Percentiles rank a stretch among this genome's conserved stretches.
Conservation (phyloP, 2,888 invertebrate genomes). For the Drosophila eohydei region DNA sequence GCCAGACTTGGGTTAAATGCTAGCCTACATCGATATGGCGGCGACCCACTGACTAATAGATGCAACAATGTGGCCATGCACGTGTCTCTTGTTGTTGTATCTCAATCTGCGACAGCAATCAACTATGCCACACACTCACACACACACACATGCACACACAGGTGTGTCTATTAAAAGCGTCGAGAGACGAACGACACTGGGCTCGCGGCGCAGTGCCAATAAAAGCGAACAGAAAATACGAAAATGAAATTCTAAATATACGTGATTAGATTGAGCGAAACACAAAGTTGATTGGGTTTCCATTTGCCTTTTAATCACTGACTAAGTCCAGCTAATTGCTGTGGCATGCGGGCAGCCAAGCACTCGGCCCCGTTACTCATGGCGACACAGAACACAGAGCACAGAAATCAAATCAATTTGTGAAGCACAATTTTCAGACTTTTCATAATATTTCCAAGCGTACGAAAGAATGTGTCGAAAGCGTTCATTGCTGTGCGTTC, state of each 20-base stretch:
- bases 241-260: constrained; percentile 30
- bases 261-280: constrained; percentile 14
- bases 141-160: neutral
- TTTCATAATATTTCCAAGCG: constrained; percentile 41
- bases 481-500: constrained; percentile 13
- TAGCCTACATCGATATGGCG: constrained; percentile 14
- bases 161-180: constrained; percentile 40
- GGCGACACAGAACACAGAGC: neutral
- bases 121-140: constrained; percentile 9
- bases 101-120: constrained; percentile 14
- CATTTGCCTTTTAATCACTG: constrained; percentile 34
- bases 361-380: neutral
- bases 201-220: constrained; percentile 48
- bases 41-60: constrained; percentile 33
- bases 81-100: constrained; percentile 21
- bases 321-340: constrained; percentile 42
- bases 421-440: constrained; percentile 6
- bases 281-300: constrained; percentile 38
- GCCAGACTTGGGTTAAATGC: constrained; percentile 14
- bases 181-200: constrained; percentile 11
- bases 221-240: constrained; percentile 16
- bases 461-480: constrained; percentile 35
- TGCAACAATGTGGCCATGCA: constrained; percentile 38
- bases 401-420: neutral
- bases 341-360: constrained; percentile 35